A percentile compares a stretch with the other conserved stretches of the same genome.
phyloP scores from a whole-genome alignment of 2,797 vertebrate species.

The Sebastes trivittatus region DNA sequence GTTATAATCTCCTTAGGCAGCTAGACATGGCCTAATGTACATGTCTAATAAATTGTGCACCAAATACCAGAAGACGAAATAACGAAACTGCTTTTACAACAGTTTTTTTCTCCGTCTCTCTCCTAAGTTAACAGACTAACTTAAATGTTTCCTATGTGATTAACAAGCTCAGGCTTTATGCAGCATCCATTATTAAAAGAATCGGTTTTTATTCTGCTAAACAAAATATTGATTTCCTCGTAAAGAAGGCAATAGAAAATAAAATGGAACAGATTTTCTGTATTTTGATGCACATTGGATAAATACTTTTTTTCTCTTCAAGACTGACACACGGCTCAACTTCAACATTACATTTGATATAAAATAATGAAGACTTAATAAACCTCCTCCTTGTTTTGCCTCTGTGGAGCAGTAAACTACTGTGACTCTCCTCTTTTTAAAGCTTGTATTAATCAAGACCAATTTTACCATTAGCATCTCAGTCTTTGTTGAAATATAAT shows the following conservation, averaged over 20 bases:
- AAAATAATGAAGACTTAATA: not conserved
- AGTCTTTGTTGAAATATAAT: constrained; percentile 15
- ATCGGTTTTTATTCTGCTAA: not conserved
- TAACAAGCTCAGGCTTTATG: not conserved
- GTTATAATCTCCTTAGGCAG: not conserved
- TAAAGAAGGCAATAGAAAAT: not conserved
- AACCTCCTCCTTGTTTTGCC: not conserved
- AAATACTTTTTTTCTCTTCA: not conserved
- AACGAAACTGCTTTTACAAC: not conserved
- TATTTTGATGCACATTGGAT: not conserved
- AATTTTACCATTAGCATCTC: not conserved
- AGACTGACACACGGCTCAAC: not conserved
- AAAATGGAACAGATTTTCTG: fast-evolving
- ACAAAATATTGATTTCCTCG: not conserved
- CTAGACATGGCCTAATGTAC: not conserved
- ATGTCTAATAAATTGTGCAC: not conserved
- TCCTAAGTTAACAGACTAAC: not conserved
- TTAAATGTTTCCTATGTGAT: not conserved
- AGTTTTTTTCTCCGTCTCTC: not conserved
- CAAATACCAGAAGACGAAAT: not conserved
- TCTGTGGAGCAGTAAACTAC: not conserved
- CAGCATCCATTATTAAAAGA: not conserved
- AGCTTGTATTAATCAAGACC: not conserved
- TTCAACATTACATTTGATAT: not conserved
- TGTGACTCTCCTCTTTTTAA: not conserved